Evolutionary conservation across 2,113 vertebrate genomes (phyloP), one percentile per base, ranked within the genome.

Genomic region (Accipiter virgatus): DNA sequence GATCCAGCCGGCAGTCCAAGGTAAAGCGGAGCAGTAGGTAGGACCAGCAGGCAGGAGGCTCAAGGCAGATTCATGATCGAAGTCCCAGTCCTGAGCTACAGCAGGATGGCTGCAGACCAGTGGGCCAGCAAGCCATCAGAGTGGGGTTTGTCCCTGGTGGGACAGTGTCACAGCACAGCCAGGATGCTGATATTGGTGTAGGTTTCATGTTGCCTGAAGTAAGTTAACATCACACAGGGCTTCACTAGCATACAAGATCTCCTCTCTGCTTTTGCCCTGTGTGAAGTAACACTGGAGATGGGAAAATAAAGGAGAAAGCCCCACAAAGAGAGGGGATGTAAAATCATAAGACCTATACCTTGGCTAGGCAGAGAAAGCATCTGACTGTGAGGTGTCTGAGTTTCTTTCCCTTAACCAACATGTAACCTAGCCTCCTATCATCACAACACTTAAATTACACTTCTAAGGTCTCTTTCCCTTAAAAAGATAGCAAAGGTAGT

Each of bases 31-130:
- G 12, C 32, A 47, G 42, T 1, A 78, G 40, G 40, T 3, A 19
- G 43, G 36, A 62, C 4, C 3, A 2, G 16, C n/a, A 85, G 45
- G 22, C 23, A 58, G 61, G 10, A 86, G 48, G 13, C 22, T 88
- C 25, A 38, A 83, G 52, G 32, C 31, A 88, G 12, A 42, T 63
- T 45, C 88, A 32, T 31, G 34, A 34, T 32, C 40, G 34, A 93
- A 93, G 58, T 34, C 18, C 16, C 17, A n/a, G 5, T 13, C 32
- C 43, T 67, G 50, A 92, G 34, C 29, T 42, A 13, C 0, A 5
- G 8, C 27, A 78, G 45, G 43, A 43, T 1, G 7, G 36, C 59
- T 3, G 7, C 38, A 32, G 48, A 36, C 13, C 0, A 0, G 29
- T 32, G 8, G n/a, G 23, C 16, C 52, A 59, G 22, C 12, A 47